phyloP scores from a whole-genome alignment of 2,113 vertebrate species.

The Notarius quadriscutis region DNA sequence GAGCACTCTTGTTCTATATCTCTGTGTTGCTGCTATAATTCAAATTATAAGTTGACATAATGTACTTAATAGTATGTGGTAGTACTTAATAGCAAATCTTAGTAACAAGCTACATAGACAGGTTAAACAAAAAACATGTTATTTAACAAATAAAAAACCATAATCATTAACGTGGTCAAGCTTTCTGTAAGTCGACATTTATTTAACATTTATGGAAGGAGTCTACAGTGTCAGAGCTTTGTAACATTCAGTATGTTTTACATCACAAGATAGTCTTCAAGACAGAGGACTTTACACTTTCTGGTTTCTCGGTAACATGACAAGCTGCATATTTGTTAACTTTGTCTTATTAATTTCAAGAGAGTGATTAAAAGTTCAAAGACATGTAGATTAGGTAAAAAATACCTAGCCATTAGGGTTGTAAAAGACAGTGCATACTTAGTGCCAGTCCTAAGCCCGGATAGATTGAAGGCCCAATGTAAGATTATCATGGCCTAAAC shows the following conservation, averaged over 20 bases:
- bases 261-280: background rate
- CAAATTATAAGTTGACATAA: background rate
- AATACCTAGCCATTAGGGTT: too few relatives aligned
- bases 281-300: background rate
- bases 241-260: background rate
- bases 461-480: too few relatives aligned
- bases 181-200: background rate
- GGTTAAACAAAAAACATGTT: background rate
- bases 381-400: too few relatives aligned
- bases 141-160: background rate
- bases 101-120: background rate
- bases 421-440: too few relatives aligned
- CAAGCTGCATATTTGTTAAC: background rate
- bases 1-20: background rate
- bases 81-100: background rate
- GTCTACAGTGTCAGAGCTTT: background rate
- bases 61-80: background rate
- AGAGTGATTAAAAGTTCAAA: background rate
- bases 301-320: background rate
- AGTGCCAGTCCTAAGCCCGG: too few relatives aligned
- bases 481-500: too few relatives aligned
- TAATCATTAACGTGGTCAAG: background rate
- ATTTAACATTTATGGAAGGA: background rate
- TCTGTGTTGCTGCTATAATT: background rate
- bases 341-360: background rate